These are phyloP conservation scores for Natrix natrix DNA, from an alignment of 2,797 vertebrate genomes.

Conservation along the genomic window DNA sequence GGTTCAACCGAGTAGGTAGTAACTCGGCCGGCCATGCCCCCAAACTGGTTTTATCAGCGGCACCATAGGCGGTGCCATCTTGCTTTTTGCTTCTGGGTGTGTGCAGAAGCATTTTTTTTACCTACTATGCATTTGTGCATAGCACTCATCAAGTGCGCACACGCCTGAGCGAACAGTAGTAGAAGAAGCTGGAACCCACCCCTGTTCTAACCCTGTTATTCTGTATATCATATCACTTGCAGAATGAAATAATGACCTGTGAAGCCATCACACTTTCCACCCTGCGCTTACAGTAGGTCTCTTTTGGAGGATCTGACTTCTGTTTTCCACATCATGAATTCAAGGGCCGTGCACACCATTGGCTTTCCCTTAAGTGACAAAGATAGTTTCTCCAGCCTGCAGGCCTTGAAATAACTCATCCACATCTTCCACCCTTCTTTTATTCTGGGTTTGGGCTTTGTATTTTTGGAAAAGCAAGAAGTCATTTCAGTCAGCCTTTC, in stretches of 20 bases:
- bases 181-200: too few relatives aligned
- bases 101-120: too few relatives aligned
- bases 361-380: background rate
- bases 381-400: background rate
- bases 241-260: background rate
- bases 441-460: conserved; percentile 45
- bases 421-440: conserved; percentile 8
- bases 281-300: background rate
- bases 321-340: background rate
- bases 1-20: too few relatives aligned
- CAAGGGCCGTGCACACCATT: rapidly evolving
- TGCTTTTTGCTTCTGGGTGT: too few relatives aligned
- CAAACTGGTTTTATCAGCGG: too few relatives aligned
- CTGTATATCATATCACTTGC: background rate
- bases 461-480: conserved; percentile 44
- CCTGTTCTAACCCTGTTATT: background rate
- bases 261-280: background rate
- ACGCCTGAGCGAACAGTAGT: too few relatives aligned
- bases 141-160: too few relatives aligned
- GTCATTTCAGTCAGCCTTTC: conserved; percentile 55
- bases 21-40: too few relatives aligned
- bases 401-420: conserved; percentile 15
- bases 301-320: background rate
- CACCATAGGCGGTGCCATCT: too few relatives aligned
- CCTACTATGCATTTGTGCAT: too few relatives aligned